Evolutionary conservation across 2,113 vertebrate species (phyloP), one percentile per base, ranked within the genome.

Genomic region (Halcyon senegalensis): DNA sequence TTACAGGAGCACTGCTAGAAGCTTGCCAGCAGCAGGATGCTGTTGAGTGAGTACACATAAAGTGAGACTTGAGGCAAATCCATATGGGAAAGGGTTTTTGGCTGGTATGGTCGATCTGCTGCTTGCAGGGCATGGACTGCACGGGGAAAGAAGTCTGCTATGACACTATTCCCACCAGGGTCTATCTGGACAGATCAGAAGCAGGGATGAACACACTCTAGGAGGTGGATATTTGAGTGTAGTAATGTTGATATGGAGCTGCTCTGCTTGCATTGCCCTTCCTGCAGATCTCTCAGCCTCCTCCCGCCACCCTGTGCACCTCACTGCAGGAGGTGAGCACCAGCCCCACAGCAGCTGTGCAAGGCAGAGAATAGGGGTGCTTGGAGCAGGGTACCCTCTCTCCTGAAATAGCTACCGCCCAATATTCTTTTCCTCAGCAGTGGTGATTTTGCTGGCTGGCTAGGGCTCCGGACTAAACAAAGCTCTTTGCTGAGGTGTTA

Each of bases 51-150:
- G 60, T 16, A 33, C 43, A 67, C n/a, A 46, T 27, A 44, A 46
- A 83, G 21, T 23, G 41, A 85, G 16, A 56, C 24, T 19, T 50
- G 59, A 37, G 59, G 55, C 70, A 93, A 76, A 51, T 72, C 62
- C 0, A 0, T 23, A 2, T 25, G 13, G 53, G 58, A 92, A 82
- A 84, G 33, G 31, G 7, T 0, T 69, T 91, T 80, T 74, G 58
- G 37, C 37, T 2, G 1, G 0, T 20, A 2, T 43, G 59, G 59
- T 37, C 41, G 41, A 31, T 69, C 27, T 3, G 2, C 39, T 73
- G 31, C 79, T 50, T 55, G 23, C 18, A 9, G 19, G 11, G 8
- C 31, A 73, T 16, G 63, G 43, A 19, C 18, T 50, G 41, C 11
- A 14, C 1, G 10, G 66, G 72, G 62, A 64, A 58, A 74, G 41